Evolutionary conservation across 2,888 invertebrate species (phyloP).

Genomic region (Cremastinae sp.): DNA sequence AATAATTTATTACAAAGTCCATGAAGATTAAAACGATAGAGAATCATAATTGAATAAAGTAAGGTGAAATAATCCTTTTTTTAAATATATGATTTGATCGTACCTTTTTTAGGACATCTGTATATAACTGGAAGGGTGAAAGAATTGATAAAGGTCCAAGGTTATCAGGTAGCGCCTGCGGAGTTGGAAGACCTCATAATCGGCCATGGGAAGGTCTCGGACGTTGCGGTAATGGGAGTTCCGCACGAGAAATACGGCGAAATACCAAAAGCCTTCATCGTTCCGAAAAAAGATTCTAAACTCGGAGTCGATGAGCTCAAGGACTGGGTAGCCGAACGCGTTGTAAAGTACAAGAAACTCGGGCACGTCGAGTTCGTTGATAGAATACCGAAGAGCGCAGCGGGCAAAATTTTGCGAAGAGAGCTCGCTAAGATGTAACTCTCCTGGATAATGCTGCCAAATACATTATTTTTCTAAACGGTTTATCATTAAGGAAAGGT

Average conservation of each 20-base stretch:
- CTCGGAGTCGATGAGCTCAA: slow-evolving; percentile 82
- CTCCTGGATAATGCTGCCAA: not conserved
- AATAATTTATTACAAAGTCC: not conserved
- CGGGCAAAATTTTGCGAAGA: slow-evolving; percentile 89
- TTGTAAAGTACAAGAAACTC: slow-evolving; percentile 88
- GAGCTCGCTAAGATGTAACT: slow-evolving; percentile 78
- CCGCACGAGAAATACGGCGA: slow-evolving; percentile 86
- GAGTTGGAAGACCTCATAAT: slow-evolving; percentile 89
- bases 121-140: slow-evolving; percentile 89
- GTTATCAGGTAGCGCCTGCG: slow-evolving; percentile 90
- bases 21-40: not conserved
- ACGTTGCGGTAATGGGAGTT: slow-evolving; percentile 90
- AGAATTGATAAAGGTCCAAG: slow-evolving; percentile 90
- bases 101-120: slow-evolving; percentile 78
- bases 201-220: slow-evolving; percentile 86
- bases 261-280: slow-evolving; percentile 87
- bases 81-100: no score
- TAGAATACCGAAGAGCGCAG: slow-evolving; percentile 87
- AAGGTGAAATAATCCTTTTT: no score
- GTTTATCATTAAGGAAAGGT: no score
- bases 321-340: slow-evolving; percentile 83
- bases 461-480: no score
- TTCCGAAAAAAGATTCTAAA: slow-evolving; percentile 80
- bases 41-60: not conserved
- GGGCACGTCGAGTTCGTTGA: slow-evolving; percentile 86